Evolutionary conservation across 2,888 invertebrate genomes (phyloP), one percentile per base, ranked within the genome.

Genomic region (Acanthacorydalis orientalis): DNA sequence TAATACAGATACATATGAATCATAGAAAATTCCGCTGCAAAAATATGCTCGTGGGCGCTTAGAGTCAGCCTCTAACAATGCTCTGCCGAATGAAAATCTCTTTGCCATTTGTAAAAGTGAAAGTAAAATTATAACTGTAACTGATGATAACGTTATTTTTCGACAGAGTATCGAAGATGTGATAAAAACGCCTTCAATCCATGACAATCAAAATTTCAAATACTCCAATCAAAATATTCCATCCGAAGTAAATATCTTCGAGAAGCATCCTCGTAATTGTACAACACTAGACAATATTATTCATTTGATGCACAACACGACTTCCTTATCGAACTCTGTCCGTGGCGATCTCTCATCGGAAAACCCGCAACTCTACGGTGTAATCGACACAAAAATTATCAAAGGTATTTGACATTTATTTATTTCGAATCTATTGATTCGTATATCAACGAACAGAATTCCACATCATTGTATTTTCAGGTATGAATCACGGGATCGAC

Each of bases 341-440:
- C 54, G 62, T 12, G 64, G 62, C 12, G 64, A 65, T 49, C 50
- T 63, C 31, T 55, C 62, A 55, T 47, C 53, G 31, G 49, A 52
- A 52, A 49, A 64, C 54, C 46, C 23, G 6, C 23, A 68, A 62
- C 62, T 68, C 55, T 51, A 70, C 44, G 77, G 77, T 41, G 66
- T 74, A 46, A 73, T 77, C 50, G 76, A 75, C 52, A 73, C 72
- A 2, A 75, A 76, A 60, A 62, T 74, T 47, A 59, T 73, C 12
- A 60, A 62, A 49, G 69, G 72, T 64, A 60, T 67, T 67, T 34
- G n/a, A n/a, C 12, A 31, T 15, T n/a, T n/a, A 7, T 7, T 23
- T 23, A 15, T 7, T 23, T 8, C 23, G 12, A 11, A 40, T 4
- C 16, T 7, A 16, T 42, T 16, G 10, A 2, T 7, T 9, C n/a